Evolutionary conservation across 1,140 invertebrate genomes (phyloP).

Genomic region (Drosophila asahinai): DNA sequence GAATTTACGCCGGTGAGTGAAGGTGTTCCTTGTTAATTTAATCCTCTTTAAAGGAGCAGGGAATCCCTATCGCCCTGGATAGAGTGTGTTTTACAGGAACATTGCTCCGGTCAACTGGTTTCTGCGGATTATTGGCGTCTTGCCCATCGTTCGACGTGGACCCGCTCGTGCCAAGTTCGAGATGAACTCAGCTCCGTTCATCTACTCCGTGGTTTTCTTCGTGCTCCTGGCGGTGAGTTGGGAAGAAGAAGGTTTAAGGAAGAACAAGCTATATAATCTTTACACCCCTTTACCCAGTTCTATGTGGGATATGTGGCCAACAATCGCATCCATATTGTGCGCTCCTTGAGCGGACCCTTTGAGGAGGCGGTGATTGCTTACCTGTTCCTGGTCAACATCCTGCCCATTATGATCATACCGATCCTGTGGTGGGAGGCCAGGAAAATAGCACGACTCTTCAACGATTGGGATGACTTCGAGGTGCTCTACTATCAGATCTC

Average conservation of each 20-base stretch:
- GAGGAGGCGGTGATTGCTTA: constrained; percentile 90
- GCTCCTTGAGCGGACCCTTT: constrained; percentile 88
- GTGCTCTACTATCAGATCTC: constrained; percentile 87
- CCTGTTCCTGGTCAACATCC: constrained; percentile 88
- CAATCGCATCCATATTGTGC: constrained; percentile 87
- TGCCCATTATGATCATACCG: constrained; percentile 87
- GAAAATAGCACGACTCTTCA: constrained; percentile 87
- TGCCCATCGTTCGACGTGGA: constrained; percentile 86
- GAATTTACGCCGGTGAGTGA: constrained; percentile 70
- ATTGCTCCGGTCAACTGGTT: constrained; percentile 87
- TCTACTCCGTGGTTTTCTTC: constrained; percentile 87
- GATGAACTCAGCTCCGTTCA: constrained; percentile 86
- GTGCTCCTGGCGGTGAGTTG: constrained; percentile 81
- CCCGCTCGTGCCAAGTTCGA: constrained; percentile 85
- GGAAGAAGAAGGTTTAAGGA: background rate
- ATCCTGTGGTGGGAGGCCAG: constrained; percentile 88
- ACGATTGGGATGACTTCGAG: constrained; percentile 88
- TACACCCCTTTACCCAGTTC: constrained; percentile 39
- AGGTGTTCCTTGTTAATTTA: too few relatives aligned
- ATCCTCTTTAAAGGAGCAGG: background rate
- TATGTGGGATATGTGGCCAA: constrained; percentile 87
- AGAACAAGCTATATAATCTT: background rate
- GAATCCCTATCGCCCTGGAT: background rate
- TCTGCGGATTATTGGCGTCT: constrained; percentile 87
- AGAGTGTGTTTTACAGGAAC: constrained; percentile 87